These are phyloP conservation scores for Mythimna pallens DNA, from an alignment of 2,888 invertebrate genomes.

Conservation along the genomic window DNA sequence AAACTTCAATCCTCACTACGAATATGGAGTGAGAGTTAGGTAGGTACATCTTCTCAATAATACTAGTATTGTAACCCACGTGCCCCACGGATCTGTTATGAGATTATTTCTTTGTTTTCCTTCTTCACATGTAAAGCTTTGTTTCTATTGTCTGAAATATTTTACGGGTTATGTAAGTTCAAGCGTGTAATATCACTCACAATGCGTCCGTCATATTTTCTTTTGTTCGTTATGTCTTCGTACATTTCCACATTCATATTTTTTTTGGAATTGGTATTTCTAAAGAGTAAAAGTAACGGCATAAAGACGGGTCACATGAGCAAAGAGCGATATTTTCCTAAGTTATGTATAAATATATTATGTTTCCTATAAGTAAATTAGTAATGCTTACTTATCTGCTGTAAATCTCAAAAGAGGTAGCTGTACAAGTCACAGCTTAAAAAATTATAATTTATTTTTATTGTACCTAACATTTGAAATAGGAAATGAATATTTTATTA, in stretches of 20 bases:
- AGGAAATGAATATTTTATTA: too few species aligned
- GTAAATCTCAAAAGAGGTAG: too few species aligned
- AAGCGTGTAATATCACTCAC: slow-evolving; percentile 32
- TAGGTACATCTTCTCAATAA: slow-evolving; percentile 19
- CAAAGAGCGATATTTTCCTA: too few species aligned
- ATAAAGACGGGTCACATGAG: too few species aligned
- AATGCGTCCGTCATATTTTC: slow-evolving; percentile 36
- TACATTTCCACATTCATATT: slow-evolving; percentile 4
- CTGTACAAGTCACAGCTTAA: too few species aligned
- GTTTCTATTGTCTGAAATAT: slow-evolving; percentile 54
- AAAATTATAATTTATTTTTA: too few species aligned
- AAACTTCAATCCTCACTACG: slow-evolving; percentile 38
- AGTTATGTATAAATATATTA: too few species aligned
- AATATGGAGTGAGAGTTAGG: slow-evolving; percentile 17
- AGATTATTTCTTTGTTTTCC: slow-evolving; percentile 41
- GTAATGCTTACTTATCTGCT: too few species aligned
- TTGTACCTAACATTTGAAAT: too few species aligned
- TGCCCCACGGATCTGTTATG: slow-evolving; percentile 23
- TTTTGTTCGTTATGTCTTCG: slow-evolving; percentile 19
- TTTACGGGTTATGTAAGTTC: slow-evolving; percentile 54
- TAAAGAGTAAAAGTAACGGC: neutral
- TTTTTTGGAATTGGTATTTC: neutral
- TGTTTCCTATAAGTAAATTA: too few species aligned
- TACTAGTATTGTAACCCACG: slow-evolving; percentile 12
- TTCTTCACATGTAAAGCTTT: slow-evolving; percentile 38